A percentile compares a stretch with the other conserved stretches of the same genome.
Evolutionary conservation across 2,113 vertebrate genomes (phyloP).

Genomic region (Equus quagga): DNA sequence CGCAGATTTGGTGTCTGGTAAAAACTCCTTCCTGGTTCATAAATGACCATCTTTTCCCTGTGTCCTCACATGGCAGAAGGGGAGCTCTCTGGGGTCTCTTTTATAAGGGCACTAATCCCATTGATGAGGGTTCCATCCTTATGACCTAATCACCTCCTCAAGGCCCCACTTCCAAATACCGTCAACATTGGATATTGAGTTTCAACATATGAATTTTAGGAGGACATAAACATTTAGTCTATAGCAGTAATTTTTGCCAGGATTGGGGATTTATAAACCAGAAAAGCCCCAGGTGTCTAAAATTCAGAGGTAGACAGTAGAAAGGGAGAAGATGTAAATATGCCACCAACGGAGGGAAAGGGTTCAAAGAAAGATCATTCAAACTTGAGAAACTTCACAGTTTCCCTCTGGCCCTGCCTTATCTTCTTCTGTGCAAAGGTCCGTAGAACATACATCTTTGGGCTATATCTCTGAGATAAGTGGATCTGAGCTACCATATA

Average conservation of each 20-base stretch:
- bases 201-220: neutral
- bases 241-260: neutral
- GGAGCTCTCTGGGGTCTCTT: neutral
- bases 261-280: neutral
- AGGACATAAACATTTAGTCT: neutral
- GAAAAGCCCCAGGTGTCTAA: neutral
- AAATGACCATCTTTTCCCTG: neutral
- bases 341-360: neutral
- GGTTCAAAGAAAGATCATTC: neutral
- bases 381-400: neutral
- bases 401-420: neutral
- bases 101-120: neutral
- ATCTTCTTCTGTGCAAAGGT: neutral
- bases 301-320: neutral
- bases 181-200: neutral
- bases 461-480: neutral
- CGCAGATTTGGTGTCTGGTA: neutral
- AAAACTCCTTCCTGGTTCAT: neutral
- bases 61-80: neutral
- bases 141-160: neutral
- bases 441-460: neutral
- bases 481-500: neutral
- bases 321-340: neutral
- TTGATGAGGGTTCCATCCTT: neutral
- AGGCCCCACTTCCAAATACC: neutral